phyloP scores from a whole-genome alignment of 2,113 vertebrate genomes.

The Vanacampus margaritifer region DNA sequence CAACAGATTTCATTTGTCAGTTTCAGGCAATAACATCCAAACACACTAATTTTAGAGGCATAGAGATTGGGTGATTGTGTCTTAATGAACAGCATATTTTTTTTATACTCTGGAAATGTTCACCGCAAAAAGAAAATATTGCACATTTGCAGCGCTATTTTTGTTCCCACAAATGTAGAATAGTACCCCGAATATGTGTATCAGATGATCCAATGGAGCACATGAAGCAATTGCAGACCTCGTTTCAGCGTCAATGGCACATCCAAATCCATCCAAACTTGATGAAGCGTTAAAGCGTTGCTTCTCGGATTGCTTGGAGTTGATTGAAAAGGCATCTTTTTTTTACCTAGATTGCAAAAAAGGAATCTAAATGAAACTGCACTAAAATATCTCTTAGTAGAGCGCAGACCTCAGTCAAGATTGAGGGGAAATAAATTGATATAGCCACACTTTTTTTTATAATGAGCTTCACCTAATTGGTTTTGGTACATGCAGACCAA shows the following conservation, averaged over 20 bases:
- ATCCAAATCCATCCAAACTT: neutral
- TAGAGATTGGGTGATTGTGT: neutral
- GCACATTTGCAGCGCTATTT: neutral
- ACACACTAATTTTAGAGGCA: neutral
- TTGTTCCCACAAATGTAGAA: neutral
- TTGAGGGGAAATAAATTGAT: neutral
- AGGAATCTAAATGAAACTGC: neutral
- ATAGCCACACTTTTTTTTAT: neutral
- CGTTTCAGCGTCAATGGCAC: neutral
- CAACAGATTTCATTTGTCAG: too few relatives aligned
- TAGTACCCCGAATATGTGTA: neutral
- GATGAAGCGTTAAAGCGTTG: neutral
- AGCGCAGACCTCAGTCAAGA: neutral
- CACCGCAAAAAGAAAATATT: neutral
- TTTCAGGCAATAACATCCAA: too few relatives aligned
- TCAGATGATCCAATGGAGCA: neutral
- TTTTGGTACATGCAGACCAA: too few relatives aligned
- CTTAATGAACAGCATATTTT: too few relatives aligned
- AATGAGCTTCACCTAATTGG: neutral
- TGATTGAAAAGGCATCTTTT: neutral
- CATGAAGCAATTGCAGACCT: neutral
- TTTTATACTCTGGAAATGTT: neutral
- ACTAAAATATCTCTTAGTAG: neutral
- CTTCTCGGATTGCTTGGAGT: neutral
- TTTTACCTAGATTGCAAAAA: neutral